These are phyloP conservation scores for Scrobipalpa costella DNA, from an alignment of 2,888 invertebrate genomes.

Conservation along the genomic window DNA sequence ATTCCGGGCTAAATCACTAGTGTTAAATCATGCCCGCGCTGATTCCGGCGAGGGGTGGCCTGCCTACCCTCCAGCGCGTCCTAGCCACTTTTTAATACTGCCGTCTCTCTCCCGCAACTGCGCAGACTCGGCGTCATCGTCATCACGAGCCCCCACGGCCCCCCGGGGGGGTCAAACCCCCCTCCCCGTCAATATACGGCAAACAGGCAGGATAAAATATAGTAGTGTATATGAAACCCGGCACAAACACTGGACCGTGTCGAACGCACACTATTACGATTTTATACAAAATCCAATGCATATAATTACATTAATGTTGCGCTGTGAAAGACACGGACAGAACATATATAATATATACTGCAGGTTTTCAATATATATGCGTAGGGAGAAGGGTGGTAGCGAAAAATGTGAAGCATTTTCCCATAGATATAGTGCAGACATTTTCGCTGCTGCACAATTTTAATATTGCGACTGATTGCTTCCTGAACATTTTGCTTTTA, in stretches of 20 bases:
- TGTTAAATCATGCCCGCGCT: slow-evolving; percentile 49
- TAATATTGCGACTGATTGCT: slow-evolving; percentile 39
- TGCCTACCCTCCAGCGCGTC: slow-evolving; percentile 40
- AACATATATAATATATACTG: slow-evolving; percentile 2
- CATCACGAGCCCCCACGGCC: slow-evolving; percentile 50
- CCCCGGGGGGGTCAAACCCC: slow-evolving; percentile 37
- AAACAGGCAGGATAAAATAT: slow-evolving; percentile 71
- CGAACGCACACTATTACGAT: slow-evolving; percentile 35
- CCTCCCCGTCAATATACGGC: slow-evolving; percentile 68
- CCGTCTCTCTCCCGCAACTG: slow-evolving; percentile 61
- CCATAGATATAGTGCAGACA: slow-evolving; percentile 51
- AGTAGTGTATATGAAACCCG: slow-evolving; percentile 45
- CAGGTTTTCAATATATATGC: background rate
- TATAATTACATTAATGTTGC: slow-evolving; percentile 68
- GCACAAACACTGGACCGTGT: slow-evolving; percentile 37
- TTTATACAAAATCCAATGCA: slow-evolving; percentile 71
- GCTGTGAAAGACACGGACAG: background rate
- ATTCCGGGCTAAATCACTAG: slow-evolving; percentile 53
- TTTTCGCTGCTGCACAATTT: slow-evolving; percentile 48
- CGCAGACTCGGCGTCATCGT: slow-evolving; percentile 75
- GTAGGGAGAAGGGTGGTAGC: slow-evolving; percentile 18
- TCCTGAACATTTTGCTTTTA: slow-evolving; percentile 41
- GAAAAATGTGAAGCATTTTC: slow-evolving; percentile 48
- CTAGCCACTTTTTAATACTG: slow-evolving; percentile 50
- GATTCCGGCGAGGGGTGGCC: slow-evolving; percentile 37